phyloP scores from a whole-genome alignment of 1,140 invertebrate species.

The Oreohelix idahoensis region DNA sequence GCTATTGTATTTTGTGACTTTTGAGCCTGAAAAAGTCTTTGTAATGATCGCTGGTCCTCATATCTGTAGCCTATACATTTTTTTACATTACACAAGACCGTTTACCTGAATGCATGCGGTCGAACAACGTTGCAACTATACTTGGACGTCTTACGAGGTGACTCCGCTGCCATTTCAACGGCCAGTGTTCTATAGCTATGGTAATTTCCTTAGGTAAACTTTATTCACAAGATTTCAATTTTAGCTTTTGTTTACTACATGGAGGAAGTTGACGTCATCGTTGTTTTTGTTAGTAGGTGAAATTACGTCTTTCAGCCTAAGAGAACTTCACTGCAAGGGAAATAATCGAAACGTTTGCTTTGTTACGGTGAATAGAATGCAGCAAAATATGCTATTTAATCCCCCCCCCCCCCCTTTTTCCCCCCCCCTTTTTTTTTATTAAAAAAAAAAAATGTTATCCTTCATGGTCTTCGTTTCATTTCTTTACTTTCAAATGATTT shows the following conservation, averaged over 20 bases:
- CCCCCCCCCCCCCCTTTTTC: too few species aligned
- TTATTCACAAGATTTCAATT: constrained; percentile 3
- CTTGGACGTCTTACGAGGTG: constrained; percentile 77
- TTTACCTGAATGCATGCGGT: constrained; percentile 85
- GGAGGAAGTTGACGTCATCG: constrained; percentile 32
- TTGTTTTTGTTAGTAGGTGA: constrained; percentile 22
- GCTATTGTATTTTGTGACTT: too few species aligned
- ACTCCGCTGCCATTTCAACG: constrained; percentile 84
- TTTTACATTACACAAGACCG: neutral
- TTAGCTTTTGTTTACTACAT: constrained; percentile 20
- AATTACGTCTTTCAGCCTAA: neutral
- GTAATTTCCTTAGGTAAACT: neutral
- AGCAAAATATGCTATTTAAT: too few species aligned
- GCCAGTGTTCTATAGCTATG: neutral
- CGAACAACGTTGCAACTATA: constrained; percentile 81
- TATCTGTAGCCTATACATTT: too few species aligned
- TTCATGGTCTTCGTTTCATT: too few species aligned
- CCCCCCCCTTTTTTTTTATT: too few species aligned
- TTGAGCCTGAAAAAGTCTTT: too few species aligned
- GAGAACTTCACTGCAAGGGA: neutral
- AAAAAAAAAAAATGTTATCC: too few species aligned
- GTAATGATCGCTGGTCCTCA: too few species aligned
- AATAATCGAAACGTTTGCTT: too few species aligned
- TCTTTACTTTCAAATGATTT: too few species aligned
- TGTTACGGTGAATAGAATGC: too few species aligned